These are phyloP conservation scores for Amblyopsis rosae DNA, from an alignment of 2,113 vertebrate species.

Conservation along the genomic window DNA sequence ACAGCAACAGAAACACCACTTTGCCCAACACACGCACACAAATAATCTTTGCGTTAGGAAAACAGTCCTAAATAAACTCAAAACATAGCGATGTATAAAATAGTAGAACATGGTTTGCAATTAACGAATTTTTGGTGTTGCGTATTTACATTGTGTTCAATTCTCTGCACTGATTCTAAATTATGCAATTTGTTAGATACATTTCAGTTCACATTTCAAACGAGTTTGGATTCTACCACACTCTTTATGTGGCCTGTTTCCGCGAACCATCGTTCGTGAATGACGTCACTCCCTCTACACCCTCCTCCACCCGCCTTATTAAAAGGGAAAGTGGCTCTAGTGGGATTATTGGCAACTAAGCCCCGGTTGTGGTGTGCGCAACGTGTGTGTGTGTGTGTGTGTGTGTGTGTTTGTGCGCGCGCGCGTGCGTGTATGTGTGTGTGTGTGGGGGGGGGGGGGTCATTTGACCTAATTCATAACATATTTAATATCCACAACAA, in stretches of 20 bases:
- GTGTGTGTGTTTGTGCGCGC: neutral
- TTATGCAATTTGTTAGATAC: too few relatives aligned
- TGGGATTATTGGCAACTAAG: slow-evolving; percentile 54
- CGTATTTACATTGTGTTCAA: too few relatives aligned
- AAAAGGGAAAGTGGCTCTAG: slow-evolving; percentile 68
- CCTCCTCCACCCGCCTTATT: slow-evolving; percentile 20
- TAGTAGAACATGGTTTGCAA: too few relatives aligned
- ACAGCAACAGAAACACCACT: too few relatives aligned
- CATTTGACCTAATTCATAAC: slow-evolving; percentile 62
- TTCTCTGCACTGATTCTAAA: too few relatives aligned
- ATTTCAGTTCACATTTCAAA: too few relatives aligned
- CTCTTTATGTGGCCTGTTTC: neutral
- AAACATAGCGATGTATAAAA: too few relatives aligned
- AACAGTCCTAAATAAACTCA: neutral
- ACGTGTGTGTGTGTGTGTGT: slow-evolving; percentile 27
- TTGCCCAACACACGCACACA: slow-evolving; percentile 35
- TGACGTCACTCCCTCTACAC: slow-evolving; percentile 49
- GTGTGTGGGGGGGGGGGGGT: slow-evolving; percentile 19
- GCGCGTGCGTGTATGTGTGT: slow-evolving; percentile 17
- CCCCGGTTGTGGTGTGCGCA: slow-evolving; percentile 4
- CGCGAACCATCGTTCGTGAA: neutral
- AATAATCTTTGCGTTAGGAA: neutral
- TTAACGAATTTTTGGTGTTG: too few relatives aligned
- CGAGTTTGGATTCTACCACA: neutral
- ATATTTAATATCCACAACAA: slow-evolving; percentile 56